Evolutionary conservation across 2,797 vertebrate genomes (phyloP).

Genomic region (Otolemur crassicaudatus): DNA sequence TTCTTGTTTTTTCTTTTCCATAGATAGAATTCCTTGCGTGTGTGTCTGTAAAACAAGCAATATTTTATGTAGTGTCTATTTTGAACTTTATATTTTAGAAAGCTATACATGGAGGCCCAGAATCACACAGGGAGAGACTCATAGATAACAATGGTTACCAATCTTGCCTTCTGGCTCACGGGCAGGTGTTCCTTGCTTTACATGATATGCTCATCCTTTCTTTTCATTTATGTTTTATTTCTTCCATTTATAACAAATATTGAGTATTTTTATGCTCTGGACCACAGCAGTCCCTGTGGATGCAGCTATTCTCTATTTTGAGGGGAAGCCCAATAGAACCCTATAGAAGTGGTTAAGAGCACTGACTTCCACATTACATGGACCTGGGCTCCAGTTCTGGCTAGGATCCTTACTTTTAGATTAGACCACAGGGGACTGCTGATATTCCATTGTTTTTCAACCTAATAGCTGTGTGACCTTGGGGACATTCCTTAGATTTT

Average conservation of each 20-base stretch:
- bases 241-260: not conserved
- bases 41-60: not conserved
- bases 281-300: not conserved
- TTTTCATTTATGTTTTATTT: conserved; percentile 10
- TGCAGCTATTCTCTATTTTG: not conserved
- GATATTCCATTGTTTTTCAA: conserved; percentile 14
- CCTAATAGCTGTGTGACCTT: not conserved
- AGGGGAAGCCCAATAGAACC: not conserved
- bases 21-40: not conserved
- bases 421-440: not conserved
- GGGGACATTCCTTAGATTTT: conserved; percentile 14
- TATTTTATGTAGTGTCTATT: not conserved
- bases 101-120: not conserved
- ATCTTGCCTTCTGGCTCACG: not conserved
- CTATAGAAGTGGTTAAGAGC: not conserved
- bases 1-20: not conserved
- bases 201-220: not conserved
- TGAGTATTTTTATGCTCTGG: not conserved
- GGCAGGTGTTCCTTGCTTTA: not conserved
- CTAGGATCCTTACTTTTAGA: not conserved
- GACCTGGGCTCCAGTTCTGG: not conserved
- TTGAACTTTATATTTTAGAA: not conserved
- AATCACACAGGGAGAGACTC: not conserved
- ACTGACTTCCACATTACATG: not conserved
- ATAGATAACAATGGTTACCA: not conserved